Base-by-base conservation (phyloP, 1,140 invertebrate species). In the Pseudobourletiella spinata region DNA sequence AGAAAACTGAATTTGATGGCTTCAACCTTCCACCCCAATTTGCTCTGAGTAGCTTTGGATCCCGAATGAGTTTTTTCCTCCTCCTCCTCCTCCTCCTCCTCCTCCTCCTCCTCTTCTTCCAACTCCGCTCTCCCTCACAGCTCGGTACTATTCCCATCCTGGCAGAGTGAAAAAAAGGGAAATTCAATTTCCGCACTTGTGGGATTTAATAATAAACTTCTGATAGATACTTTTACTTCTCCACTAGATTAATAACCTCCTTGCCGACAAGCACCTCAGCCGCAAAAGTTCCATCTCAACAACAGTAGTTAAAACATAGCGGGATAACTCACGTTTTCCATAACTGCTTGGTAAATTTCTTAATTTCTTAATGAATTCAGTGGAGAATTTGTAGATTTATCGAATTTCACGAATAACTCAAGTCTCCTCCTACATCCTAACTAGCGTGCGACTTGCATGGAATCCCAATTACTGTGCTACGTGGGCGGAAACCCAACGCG, bases 171-270 rank as follows among this genome's bases (percentile, higher is more conserved):
- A 22, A 51, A 51, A 51, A 25, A 25, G 48, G 48, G 48, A 51
- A 51, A 51, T 51, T 51, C 22, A 51, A 51, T 51, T 51, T 51
- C 48, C 48, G 48, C 48, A 51, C 48, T 51, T 51, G 48, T 51
- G 48, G 48, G 48, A 51, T 51, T 51, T 51, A 51, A 51, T 51
- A 51, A 51, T 51, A 51, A 51, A 25, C 8, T 25, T 25, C 28
- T 51, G 14, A 25, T 25, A 26, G 24, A 51, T 51, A 51, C 48
- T 51, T 51, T 51, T 51, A 39, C 32, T 39, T 39, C 32, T 39
- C 8, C 32, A 39, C 32, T 39, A 39, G 32, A 39, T 39, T 39
- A 39, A 39, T 39, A 39, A 39, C 8, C 32, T n/a, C n/a, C 32
- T 39, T 39, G 8, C n/a, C n/a, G n/a, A n/a, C n/a, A n/a, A n/a